phyloP scores from a whole-genome alignment of 2,888 invertebrate genomes.

The Dryadula phaetusa region DNA sequence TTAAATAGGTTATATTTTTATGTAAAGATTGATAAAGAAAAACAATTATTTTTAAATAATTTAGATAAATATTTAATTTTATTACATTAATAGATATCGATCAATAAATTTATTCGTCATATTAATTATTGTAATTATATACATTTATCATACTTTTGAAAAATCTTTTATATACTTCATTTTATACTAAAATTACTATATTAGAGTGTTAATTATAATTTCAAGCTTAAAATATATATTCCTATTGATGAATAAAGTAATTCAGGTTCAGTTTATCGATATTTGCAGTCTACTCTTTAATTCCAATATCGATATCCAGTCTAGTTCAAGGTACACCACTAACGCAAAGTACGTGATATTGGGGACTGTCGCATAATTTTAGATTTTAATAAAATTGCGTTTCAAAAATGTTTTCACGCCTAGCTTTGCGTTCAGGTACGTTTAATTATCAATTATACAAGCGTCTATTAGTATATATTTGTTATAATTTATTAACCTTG shows the following conservation, averaged over 20 bases:
- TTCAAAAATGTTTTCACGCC: slow-evolving; percentile 87
- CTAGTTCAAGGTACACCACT: slow-evolving; percentile 56
- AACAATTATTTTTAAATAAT: no score
- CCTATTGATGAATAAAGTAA: not conserved
- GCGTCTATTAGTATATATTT: slow-evolving; percentile 33
- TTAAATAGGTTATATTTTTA: slow-evolving; percentile 37
- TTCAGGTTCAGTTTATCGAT: not conserved
- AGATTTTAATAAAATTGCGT: slow-evolving; percentile 57
- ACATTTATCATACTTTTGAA: no score
- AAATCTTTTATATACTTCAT: no score
- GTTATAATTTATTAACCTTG: slow-evolving; percentile 58
- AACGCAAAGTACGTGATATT: slow-evolving; percentile 67
- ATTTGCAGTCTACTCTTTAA: not conserved
- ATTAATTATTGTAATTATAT: no score
- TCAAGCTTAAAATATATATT: not conserved
- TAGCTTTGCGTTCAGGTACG: slow-evolving; percentile 88
- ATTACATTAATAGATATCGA: no score
- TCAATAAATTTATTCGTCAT: no score
- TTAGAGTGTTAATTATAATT: no score
- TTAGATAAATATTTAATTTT: no score
- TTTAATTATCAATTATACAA: slow-evolving; percentile 42
- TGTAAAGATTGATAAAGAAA: not conserved
- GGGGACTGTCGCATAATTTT: slow-evolving; percentile 64
- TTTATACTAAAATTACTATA: no score
- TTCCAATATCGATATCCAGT: not conserved